Evolutionary conservation across 2,113 vertebrate species (phyloP).

Genomic region (Colossoma macropomum): DNA sequence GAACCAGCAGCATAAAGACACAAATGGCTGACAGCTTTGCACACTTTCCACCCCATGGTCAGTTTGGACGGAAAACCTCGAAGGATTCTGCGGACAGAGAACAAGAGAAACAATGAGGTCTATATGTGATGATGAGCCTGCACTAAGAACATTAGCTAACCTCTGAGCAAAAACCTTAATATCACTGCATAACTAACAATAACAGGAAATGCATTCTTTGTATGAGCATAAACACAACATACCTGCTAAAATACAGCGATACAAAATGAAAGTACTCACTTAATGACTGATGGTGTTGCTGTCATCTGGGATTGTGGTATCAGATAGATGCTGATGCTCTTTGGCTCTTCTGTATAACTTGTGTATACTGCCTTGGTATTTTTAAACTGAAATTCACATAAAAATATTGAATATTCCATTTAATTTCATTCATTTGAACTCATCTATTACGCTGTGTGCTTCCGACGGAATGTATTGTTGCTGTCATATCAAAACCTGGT

Average conservation of each 20-base stretch:
- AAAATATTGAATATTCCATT: slow-evolving; percentile 75
- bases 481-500: not conserved
- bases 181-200: slow-evolving; percentile 38
- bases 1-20: slow-evolving; percentile 29
- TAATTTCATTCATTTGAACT: slow-evolving; percentile 45
- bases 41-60: slow-evolving; percentile 38
- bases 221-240: slow-evolving; percentile 38
- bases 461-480: not conserved
- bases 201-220: slow-evolving; percentile 31
- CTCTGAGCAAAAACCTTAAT: slow-evolving; percentile 45
- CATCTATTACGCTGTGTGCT: slow-evolving; percentile 38
- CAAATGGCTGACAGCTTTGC: slow-evolving; percentile 38
- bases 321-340: slow-evolving; percentile 56
- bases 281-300: slow-evolving; percentile 17
- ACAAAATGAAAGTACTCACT: slow-evolving; percentile 10
- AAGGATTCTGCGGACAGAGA: slow-evolving; percentile 45
- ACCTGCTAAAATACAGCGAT: slow-evolving; percentile 18
- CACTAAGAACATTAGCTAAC: slow-evolving; percentile 72
- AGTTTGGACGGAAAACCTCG: slow-evolving; percentile 63
- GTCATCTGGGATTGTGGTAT: slow-evolving; percentile 15
- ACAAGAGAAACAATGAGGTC: slow-evolving; percentile 51
- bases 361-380: slow-evolving; percentile 74
- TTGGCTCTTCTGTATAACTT: slow-evolving; percentile 76
- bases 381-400: slow-evolving; percentile 78
- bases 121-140: slow-evolving; percentile 71